Percentiles rank a stretch among this genome's conserved stretches.
Conservation (phyloP, 2,797 vertebrate species). For the Erethizon dorsatum region DNA sequence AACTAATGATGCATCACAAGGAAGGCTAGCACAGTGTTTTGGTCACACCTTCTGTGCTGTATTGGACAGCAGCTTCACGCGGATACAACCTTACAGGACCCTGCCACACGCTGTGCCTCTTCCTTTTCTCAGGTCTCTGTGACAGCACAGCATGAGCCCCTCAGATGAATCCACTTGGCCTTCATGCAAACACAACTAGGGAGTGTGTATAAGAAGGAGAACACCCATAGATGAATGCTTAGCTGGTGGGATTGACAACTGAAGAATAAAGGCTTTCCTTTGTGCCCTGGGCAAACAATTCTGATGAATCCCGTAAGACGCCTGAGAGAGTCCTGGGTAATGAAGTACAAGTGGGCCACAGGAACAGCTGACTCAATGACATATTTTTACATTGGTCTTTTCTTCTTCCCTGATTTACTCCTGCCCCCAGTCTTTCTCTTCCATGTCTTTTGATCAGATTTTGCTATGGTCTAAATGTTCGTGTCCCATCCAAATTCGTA, state of each 20-base stretch:
- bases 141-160: background rate
- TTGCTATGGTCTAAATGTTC: background rate
- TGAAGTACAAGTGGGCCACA: background rate
- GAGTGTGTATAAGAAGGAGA: background rate
- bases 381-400: background rate
- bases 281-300: background rate
- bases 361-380: background rate
- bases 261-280: background rate
- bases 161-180: background rate
- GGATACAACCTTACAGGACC: background rate
- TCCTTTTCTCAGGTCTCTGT: background rate
- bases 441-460: background rate
- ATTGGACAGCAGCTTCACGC: background rate
- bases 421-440: background rate
- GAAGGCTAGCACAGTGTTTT: background rate
- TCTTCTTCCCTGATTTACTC: background rate
- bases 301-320: background rate
- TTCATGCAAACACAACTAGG: background rate
- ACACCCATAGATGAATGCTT: background rate
- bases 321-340: background rate
- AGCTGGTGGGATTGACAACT: background rate
- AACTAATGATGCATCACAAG: constrained; percentile 11
- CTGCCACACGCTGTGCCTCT: background rate
- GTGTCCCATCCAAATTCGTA: background rate
- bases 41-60: background rate